Evolutionary conservation across 2,113 vertebrate species (phyloP), one percentile per base, ranked within the genome.

Genomic region (Myiagra hebetior): DNA sequence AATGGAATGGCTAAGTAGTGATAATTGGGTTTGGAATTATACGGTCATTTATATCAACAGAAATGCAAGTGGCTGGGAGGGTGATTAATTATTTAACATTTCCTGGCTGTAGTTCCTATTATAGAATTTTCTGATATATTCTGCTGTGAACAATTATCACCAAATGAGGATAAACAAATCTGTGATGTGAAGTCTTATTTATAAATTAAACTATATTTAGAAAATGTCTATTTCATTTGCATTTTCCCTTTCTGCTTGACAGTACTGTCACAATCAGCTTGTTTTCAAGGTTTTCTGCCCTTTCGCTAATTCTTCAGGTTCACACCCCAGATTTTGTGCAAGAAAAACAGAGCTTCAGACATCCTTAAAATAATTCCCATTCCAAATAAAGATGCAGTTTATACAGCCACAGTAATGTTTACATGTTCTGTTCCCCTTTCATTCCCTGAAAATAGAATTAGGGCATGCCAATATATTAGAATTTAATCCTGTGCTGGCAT

Each of bases 1-100:
- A 98, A 98, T 98, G 98, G 98, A 98, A 98, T 97, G 82, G 97
- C 98, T 98, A 98, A 98, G 98, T 98, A 98, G 97, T 98, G 98
- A 98, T 98, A 98, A 98, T 98, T 98, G 98, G 98, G 97, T 98
- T 98, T 98, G 98, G 98, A 98, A 98, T 98, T 98, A 98, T 98
- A 98, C 87, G 96, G 98, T 98, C 98, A 98, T 98, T 98, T 98
- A 98, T 98, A 98, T 98, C 98, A 98, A 98, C 98, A 98, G 98
- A 98, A 98, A 98, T 98, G 98, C 98, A 96, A 97, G 97, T 97
- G 97, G 96, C 98, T 98, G 98, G 97, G 97, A 97, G 94, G 94
- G 97, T 97, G 97, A 98, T 98, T 98, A 98, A 99, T 99, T 98
- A 99, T 99, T 99, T 98, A 99, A 98, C 97, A 92, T 97, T 98